Evolutionary conservation across 2,888 invertebrate genomes (phyloP).

Genomic region (Mesorhabditis belari): DNA sequence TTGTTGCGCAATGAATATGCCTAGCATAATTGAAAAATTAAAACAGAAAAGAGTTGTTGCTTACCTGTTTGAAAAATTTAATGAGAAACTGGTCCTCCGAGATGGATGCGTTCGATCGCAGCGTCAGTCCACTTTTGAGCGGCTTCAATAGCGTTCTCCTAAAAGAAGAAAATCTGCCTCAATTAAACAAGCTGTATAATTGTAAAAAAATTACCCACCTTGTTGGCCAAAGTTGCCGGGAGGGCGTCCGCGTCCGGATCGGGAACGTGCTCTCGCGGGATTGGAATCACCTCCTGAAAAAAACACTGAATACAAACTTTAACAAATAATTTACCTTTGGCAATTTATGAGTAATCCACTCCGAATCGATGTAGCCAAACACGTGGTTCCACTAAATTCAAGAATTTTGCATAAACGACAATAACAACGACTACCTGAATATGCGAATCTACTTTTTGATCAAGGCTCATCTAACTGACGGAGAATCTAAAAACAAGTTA

Average conservation of each 20-base stretch:
- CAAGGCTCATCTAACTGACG: background rate
- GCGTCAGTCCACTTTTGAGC: conserved; percentile 24
- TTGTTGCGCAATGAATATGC: too few species aligned
- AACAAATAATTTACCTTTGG: conserved; percentile 11
- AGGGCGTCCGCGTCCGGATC: conserved; percentile 36
- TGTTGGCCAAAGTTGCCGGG: conserved; percentile 14
- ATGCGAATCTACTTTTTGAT: background rate
- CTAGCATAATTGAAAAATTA: too few species aligned
- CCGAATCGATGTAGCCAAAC: background rate
- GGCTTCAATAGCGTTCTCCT: conserved; percentile 13
- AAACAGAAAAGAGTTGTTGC: too few species aligned
- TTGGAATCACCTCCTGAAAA: conserved; percentile 29
- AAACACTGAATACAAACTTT: too few species aligned
- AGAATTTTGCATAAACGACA: background rate
- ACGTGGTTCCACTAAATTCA: background rate
- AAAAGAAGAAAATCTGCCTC: background rate
- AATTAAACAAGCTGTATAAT: too few species aligned
- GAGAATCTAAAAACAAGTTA: too few species aligned
- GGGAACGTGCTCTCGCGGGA: conserved; percentile 34
- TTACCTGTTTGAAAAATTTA: too few species aligned
- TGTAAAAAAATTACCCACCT: background rate
- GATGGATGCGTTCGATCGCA: conserved; percentile 26
- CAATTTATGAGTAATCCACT: background rate
- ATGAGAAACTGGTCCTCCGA: conserved; percentile 4
- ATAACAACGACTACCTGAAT: background rate